phyloP scores from a whole-genome alignment of 2,113 vertebrate genomes.

The Astur gentilis region DNA sequence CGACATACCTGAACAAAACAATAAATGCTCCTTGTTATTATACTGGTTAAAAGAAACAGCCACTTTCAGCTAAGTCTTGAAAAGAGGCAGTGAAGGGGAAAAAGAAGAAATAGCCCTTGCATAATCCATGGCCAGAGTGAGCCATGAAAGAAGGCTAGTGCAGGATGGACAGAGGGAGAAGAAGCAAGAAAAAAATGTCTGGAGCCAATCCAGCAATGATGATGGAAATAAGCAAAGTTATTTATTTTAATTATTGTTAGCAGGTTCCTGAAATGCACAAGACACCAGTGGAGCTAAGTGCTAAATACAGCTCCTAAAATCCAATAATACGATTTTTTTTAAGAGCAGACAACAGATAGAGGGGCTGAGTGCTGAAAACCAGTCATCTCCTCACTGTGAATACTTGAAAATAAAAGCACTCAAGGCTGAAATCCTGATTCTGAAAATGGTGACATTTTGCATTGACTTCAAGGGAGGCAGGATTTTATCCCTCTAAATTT shows the following conservation, averaged over 20 bases:
- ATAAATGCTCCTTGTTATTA: neutral
- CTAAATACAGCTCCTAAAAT: neutral
- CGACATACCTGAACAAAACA: neutral
- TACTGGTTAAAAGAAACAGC: neutral
- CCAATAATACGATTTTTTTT: accelerated
- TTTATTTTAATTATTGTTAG: neutral
- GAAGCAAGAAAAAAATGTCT: neutral
- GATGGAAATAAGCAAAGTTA: neutral
- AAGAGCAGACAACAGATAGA: neutral
- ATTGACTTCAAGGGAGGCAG: neutral
- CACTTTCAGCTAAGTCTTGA: neutral
- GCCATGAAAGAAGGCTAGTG: neutral
- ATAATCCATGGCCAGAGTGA: neutral
- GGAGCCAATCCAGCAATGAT: neutral
- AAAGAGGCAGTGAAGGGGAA: neutral
- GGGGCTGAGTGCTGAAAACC: neutral
- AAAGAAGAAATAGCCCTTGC: neutral
- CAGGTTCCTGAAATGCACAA: neutral
- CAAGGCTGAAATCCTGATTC: neutral
- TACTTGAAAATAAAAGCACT: neutral
- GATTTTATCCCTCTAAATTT: neutral
- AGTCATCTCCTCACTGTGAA: neutral
- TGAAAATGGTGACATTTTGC: neutral
- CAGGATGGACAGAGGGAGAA: neutral
- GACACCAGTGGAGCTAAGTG: neutral